A percentile compares a stretch with the other conserved stretches of the same genome.
Evolutionary conservation across 2,888 invertebrate species (phyloP).

Genomic region (Amphiduros pacificus): DNA sequence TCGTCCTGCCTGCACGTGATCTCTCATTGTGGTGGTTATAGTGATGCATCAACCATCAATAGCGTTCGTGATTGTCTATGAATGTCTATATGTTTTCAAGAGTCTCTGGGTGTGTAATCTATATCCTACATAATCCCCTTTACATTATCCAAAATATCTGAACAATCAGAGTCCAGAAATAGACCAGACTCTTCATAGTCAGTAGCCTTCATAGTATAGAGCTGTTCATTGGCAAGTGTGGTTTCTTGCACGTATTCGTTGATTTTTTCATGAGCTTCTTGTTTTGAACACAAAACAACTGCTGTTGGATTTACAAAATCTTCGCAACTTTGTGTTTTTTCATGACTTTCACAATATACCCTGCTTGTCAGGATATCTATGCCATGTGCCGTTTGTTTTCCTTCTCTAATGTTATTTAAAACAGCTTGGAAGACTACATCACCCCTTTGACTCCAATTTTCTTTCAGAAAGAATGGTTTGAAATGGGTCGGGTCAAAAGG

Average conservation of each 20-base stretch:
- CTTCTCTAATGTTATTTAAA: conserved; percentile 1
- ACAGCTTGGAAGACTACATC: not conserved
- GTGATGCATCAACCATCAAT: too few relatives aligned
- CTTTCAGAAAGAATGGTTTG: conserved; percentile 1
- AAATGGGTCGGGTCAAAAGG: not conserved
- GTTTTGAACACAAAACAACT: conserved; percentile 1
- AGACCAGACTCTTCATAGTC: not conserved
- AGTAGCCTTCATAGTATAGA: not conserved
- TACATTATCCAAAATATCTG: not conserved
- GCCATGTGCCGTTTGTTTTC: not conserved
- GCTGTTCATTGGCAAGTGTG: not conserved
- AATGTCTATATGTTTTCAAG: too few relatives aligned
- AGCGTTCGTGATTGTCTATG: too few relatives aligned
- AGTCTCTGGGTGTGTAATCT: too few relatives aligned
- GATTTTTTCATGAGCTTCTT: not conserved
- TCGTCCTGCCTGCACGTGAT: too few relatives aligned
- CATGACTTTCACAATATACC: not conserved
- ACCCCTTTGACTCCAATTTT: conserved; percentile 3
- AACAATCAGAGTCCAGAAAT: not conserved
- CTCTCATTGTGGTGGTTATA: too few relatives aligned
- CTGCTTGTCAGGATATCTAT: not conserved
- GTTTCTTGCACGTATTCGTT: not conserved
- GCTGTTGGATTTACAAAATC: not conserved
- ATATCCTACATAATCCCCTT: too few relatives aligned
- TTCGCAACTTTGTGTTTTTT: not conserved